These are phyloP conservation scores for Amyelois transitella DNA, from an alignment of 1,140 invertebrate species.

Conservation along the genomic window DNA sequence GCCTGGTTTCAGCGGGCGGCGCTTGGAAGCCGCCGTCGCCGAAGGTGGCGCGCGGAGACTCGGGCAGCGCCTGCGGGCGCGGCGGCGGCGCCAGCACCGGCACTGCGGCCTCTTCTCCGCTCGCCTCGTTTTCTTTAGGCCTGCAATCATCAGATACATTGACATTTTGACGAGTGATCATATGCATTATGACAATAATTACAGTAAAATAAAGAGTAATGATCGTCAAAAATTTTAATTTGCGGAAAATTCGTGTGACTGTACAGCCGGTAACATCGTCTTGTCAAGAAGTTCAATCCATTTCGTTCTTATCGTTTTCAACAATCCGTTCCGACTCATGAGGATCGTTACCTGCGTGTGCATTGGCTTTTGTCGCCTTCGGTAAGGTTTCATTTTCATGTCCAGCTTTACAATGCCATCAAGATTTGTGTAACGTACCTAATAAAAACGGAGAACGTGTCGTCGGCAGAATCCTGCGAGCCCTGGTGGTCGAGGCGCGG, in stretches of 20 bases:
- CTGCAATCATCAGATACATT: slow-evolving; percentile 66
- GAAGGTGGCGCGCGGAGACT: slow-evolving; percentile 83
- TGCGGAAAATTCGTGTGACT: no score
- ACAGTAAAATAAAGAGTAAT: neutral
- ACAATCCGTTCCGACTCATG: no score
- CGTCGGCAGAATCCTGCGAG: slow-evolving; percentile 85
- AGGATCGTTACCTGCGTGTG: no score
- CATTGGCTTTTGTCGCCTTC: no score
- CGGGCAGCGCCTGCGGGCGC: slow-evolving; percentile 75
- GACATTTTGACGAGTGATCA: no score
- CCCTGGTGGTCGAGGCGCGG: slow-evolving; percentile 77
- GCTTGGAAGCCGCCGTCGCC: slow-evolving; percentile 78
- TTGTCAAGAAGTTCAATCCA: no score
- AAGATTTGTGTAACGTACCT: slow-evolving; percentile 74
- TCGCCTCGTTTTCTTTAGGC: slow-evolving; percentile 75
- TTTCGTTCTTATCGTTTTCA: no score
- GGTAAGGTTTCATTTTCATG: no score
- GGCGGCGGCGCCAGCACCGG: slow-evolving; percentile 85
- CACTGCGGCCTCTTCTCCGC: slow-evolving; percentile 49
- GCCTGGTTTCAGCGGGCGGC: slow-evolving; percentile 37
- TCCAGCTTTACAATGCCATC: no score
- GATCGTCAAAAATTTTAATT: no score
- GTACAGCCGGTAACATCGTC: no score
- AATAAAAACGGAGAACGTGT: slow-evolving; percentile 87
- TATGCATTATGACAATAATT: no score